Percentiles rank a stretch among this genome's conserved stretches.
These are phyloP conservation scores for Alces alces DNA, from an alignment of 2,113 vertebrate genomes.

Conservation along the genomic window DNA sequence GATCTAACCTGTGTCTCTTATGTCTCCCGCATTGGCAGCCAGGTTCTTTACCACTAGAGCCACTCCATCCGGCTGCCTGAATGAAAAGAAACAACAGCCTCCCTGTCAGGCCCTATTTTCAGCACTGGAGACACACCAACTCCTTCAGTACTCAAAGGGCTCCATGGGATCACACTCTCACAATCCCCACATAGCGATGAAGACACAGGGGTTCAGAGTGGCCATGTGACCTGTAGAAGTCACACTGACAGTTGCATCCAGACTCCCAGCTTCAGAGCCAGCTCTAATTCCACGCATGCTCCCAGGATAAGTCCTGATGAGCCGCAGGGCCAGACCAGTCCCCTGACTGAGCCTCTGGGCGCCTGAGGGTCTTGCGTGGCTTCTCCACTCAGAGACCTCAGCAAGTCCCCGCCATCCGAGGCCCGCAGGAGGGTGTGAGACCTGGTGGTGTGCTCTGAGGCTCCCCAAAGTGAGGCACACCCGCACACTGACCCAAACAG, in stretches of 20 bases:
- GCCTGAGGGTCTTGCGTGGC: rapidly evolving
- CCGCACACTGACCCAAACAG: background rate
- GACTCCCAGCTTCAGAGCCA: background rate
- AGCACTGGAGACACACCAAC: background rate
- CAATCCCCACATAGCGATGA: background rate
- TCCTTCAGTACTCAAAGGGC: background rate
- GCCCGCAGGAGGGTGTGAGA: no score
- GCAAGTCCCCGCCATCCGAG: no score
- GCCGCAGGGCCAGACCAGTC: background rate
- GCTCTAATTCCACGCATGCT: background rate
- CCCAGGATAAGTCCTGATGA: background rate
- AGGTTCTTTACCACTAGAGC: background rate
- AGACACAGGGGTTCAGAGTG: background rate
- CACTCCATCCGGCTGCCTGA: background rate
- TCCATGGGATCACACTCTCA: rapidly evolving
- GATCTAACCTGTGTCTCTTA: background rate
- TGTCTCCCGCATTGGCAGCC: background rate
- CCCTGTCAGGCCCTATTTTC: background rate
- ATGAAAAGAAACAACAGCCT: background rate
- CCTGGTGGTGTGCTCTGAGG: background rate
- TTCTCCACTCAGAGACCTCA: background rate
- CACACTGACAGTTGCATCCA: background rate
- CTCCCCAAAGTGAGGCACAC: no score
- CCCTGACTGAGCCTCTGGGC: background rate
- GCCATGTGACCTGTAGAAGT: no score